Evolutionary conservation across 2,797 vertebrate species (phyloP).

Genomic region (Triplophysa yarkandensis): DNA sequence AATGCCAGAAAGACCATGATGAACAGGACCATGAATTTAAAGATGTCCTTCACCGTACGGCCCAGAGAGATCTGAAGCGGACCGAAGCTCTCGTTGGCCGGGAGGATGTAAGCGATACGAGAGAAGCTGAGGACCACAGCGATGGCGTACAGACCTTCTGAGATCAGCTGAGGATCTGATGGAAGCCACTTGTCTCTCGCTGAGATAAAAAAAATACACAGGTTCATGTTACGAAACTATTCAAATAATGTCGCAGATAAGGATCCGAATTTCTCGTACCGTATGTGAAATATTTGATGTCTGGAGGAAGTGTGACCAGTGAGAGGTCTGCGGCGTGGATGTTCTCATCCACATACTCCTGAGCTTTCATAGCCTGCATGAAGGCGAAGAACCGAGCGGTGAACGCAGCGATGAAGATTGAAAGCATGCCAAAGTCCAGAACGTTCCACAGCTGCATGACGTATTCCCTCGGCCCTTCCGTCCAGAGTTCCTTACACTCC

Average conservation of each 20-base stretch:
- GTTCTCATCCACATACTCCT: slow-evolving; percentile 84
- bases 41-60: slow-evolving; percentile 89
- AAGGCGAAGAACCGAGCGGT: slow-evolving; percentile 84
- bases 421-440: slow-evolving; percentile 87
- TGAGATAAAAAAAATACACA: slow-evolving; percentile 58
- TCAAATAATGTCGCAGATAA: no score
- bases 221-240: no score
- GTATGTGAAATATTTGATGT: slow-evolving; percentile 86
- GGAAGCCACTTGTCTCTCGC: slow-evolving; percentile 90
- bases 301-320: slow-evolving; percentile 81
- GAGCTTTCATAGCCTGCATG: slow-evolving; percentile 85
- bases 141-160: slow-evolving; percentile 87
- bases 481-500: slow-evolving; percentile 89
- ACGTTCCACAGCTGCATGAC: slow-evolving; percentile 87
- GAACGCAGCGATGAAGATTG: slow-evolving; percentile 88
- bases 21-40: slow-evolving; percentile 92
- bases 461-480: slow-evolving; percentile 85
- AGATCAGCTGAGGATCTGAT: slow-evolving; percentile 90
- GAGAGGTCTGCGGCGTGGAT: slow-evolving; percentile 80
- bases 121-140: slow-evolving; percentile 89
- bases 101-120: slow-evolving; percentile 86
- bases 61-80: slow-evolving; percentile 89
- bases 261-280: slow-evolving; percentile 69
- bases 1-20: slow-evolving; percentile 92
- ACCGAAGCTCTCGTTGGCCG: slow-evolving; percentile 89